Conservation (phyloP, 2,113 vertebrate species). For the Coptodon rendalli region DNA sequence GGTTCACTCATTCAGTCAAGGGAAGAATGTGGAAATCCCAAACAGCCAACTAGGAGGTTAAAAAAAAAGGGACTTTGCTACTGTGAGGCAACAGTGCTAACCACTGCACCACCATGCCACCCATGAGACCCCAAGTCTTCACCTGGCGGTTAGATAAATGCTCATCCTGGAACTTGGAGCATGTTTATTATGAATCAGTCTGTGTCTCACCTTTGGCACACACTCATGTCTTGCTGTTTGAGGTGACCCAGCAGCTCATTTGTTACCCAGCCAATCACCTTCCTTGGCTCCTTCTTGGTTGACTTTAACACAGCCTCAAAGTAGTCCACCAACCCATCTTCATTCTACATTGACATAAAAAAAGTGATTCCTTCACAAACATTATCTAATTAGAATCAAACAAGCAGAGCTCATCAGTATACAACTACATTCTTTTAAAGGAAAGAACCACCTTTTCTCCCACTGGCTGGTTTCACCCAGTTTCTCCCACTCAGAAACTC, state of each 20-base stretch:
- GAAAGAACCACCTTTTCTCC: neutral
- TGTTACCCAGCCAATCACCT: slow-evolving; percentile 90
- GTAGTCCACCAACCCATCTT: slow-evolving; percentile 87
- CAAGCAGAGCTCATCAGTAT: neutral
- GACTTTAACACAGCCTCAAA: slow-evolving; percentile 81
- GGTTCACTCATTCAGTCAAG: neutral
- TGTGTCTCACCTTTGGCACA: slow-evolving; percentile 84
- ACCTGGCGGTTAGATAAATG: neutral
- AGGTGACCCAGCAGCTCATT: slow-evolving; percentile 82
- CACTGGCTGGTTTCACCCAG: neutral
- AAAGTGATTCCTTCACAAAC: neutral
- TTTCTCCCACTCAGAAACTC: slow-evolving; percentile 37
- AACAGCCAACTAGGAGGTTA: neutral
- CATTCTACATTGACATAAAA: slow-evolving; percentile 73
- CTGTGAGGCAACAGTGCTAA: neutral
- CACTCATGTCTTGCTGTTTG: slow-evolving; percentile 76
- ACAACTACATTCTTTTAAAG: slow-evolving; percentile 4
- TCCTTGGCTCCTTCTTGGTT: slow-evolving; percentile 82
- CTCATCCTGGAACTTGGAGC: neutral
- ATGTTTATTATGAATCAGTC: neutral
- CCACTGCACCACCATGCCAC: neutral
- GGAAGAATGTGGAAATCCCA: neutral
- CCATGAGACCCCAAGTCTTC: neutral
- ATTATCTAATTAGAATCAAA: neutral
- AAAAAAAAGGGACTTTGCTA: neutral